Percentiles rank a stretch among this genome's conserved stretches.
Conservation (phyloP, 2,113 vertebrate species). For the Bungarus multicinctus region DNA sequence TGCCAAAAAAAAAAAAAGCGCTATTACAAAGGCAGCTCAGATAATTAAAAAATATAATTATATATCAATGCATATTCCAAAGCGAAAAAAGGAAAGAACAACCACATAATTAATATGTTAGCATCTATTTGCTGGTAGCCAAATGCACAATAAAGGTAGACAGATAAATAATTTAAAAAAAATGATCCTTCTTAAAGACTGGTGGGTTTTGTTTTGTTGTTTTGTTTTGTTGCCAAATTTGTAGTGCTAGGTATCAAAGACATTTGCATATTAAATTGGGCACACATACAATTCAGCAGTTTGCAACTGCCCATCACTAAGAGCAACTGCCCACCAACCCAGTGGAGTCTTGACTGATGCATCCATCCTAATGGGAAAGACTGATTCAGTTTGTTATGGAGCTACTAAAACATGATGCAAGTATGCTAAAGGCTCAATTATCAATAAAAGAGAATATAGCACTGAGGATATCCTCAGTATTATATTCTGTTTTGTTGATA, state of each 20-base stretch:
- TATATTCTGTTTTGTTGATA: no score
- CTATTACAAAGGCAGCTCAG: conserved; percentile 33
- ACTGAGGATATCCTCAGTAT: neutral
- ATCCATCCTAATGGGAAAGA: neutral
- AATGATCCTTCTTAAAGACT: neutral
- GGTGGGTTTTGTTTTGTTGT: neutral
- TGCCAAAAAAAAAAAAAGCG: conserved; percentile 36
- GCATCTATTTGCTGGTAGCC: conserved; percentile 36
- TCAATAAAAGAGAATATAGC: neutral
- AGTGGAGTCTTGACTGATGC: neutral
- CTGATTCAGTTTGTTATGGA: neutral
- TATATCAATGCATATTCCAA: conserved; percentile 53
- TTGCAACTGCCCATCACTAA: no score
- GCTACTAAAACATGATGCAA: neutral
- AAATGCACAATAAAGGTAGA: conserved; percentile 50
- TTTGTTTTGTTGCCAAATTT: neutral
- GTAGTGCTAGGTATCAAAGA: neutral
- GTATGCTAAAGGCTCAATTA: neutral
- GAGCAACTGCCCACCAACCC: neutral
- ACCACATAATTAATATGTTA: conserved; percentile 57
- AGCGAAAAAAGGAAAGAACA: conserved; percentile 50
- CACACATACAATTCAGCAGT: neutral
- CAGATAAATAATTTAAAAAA: neutral
- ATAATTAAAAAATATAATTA: conserved; percentile 70
- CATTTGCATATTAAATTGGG: neutral